A percentile compares a stretch with the other conserved stretches of the same genome.
phyloP scores from a whole-genome alignment of 2,113 vertebrate species.

The Blennius ocellaris region DNA sequence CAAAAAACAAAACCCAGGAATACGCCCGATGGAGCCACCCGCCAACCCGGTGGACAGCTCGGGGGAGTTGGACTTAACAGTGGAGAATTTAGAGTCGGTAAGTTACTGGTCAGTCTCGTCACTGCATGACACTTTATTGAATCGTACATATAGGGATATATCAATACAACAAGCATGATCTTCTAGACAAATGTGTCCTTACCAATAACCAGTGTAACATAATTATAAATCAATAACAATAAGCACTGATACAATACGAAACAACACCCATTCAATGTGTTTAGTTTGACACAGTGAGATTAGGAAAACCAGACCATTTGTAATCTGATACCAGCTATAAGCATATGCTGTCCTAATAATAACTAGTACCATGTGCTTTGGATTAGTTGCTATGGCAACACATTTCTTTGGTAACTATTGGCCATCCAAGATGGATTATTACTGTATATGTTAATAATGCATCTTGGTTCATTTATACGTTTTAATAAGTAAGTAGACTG shows the following conservation, averaged over 20 bases:
- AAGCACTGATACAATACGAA: not conserved
- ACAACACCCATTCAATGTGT: not conserved
- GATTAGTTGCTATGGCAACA: conserved; percentile 72
- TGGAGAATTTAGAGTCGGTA: conserved; percentile 93
- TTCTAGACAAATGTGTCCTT: no score
- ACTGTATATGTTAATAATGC: no score
- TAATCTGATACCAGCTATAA: conserved; percentile 73
- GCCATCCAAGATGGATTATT: no score
- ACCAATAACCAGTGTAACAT: not conserved
- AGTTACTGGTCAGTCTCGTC: conserved; percentile 33
- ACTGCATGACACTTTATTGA: not conserved
- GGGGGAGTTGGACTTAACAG: conserved; percentile 86
- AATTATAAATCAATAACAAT: not conserved
- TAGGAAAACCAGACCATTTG: conserved; percentile 43
- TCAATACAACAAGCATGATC: no score
- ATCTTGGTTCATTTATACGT: no score
- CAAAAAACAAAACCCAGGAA: not conserved
- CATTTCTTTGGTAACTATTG: conserved; percentile 26
- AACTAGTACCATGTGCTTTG: conserved; percentile 67
- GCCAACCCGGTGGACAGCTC: conserved; percentile 54
- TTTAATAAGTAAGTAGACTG: no score
- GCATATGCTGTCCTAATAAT: conserved; percentile 79
- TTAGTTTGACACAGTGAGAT: conserved; percentile 16
- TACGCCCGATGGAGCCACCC: conserved; percentile 57
- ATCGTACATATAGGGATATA: not conserved